Percentiles rank a stretch among this genome's conserved stretches.
phyloP scores from a whole-genome alignment of 2,888 invertebrate species.

The Adelognathus sp. region DNA sequence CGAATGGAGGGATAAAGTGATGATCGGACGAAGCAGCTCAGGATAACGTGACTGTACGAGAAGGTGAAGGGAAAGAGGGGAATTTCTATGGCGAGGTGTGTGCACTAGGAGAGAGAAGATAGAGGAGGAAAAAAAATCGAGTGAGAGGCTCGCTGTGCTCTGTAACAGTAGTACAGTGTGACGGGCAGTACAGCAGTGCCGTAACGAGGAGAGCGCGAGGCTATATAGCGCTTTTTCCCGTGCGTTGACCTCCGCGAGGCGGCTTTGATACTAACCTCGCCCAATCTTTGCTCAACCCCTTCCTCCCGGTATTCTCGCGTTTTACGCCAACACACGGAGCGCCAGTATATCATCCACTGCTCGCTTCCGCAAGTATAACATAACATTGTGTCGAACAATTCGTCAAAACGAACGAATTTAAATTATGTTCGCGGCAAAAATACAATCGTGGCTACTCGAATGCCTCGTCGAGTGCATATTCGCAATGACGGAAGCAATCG shows the following conservation, averaged over 20 bases:
- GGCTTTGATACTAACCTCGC: slow-evolving; percentile 75
- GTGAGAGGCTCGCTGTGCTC: slow-evolving; percentile 61
- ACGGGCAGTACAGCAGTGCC: slow-evolving; percentile 66
- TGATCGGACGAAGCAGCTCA: slow-evolving; percentile 32
- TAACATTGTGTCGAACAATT: neutral
- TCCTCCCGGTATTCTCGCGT: slow-evolving; percentile 54
- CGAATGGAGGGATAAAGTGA: neutral
- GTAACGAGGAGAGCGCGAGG: slow-evolving; percentile 69
- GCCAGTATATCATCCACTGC: neutral
- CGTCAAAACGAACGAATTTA: neutral
- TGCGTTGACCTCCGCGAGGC: slow-evolving; percentile 76
- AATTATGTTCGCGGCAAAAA: too few species aligned
- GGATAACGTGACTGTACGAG: slow-evolving; percentile 12
- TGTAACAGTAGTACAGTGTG: slow-evolving; percentile 69
- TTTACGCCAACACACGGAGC: slow-evolving; percentile 21
- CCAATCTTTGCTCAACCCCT: slow-evolving; percentile 67
- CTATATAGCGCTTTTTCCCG: slow-evolving; percentile 73
- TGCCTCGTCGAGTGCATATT: too few species aligned
- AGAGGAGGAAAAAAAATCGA: slow-evolving; percentile 35
- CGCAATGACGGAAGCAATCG: too few species aligned
- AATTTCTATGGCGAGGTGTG: neutral
- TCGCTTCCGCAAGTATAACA: neutral
- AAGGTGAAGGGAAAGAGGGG: slow-evolving; percentile 5
- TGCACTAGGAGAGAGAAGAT: slow-evolving; percentile 22
- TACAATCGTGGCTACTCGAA: too few species aligned